Conservation (phyloP, 2,113 vertebrate genomes). For the Pheucticus melanocephalus region DNA sequence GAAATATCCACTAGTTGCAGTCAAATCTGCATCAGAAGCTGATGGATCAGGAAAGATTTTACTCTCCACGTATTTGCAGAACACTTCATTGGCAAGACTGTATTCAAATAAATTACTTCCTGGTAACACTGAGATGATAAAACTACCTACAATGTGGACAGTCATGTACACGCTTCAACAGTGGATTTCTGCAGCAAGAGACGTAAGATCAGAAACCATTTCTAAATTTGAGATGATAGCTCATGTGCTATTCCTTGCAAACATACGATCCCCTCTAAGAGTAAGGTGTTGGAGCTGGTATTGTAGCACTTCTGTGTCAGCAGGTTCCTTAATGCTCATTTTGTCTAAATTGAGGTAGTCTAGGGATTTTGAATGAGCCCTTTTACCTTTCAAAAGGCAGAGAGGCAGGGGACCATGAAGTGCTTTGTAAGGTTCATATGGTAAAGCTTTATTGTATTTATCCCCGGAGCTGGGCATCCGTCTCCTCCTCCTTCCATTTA, state of each 20-base stretch:
- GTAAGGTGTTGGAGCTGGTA: constrained; percentile 95
- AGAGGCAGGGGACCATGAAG: constrained; percentile 86
- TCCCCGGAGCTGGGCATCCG: constrained; percentile 96
- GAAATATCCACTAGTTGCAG: background rate
- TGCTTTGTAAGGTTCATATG: constrained; percentile 78
- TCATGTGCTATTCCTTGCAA: constrained; percentile 91
- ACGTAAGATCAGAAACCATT: background rate
- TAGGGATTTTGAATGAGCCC: constrained; percentile 91
- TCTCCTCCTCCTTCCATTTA: constrained; percentile 84
- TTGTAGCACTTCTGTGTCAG: constrained; percentile 92
- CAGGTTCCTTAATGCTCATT: constrained; percentile 90
- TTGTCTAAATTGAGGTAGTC: constrained; percentile 99
- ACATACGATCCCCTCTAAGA: constrained; percentile 86
- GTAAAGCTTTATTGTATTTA: constrained; percentile 81
- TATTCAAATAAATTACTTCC: constrained; percentile 39
- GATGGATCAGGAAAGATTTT: background rate
- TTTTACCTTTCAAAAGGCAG: constrained; percentile 90
- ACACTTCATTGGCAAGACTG: constrained; percentile 12
- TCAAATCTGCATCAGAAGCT: constrained; percentile 41
- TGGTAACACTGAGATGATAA: constrained; percentile 56
- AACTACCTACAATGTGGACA: constrained; percentile 45
- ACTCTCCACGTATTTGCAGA: background rate
- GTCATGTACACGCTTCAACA: constrained; percentile 44
- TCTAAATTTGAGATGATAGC: background rate
- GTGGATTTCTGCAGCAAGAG: constrained; percentile 52